A percentile compares a stretch with the other conserved stretches of the same genome.
Evolutionary conservation across 2,888 invertebrate species (phyloP).

Genomic region (Disparrhopalites patrizii): DNA sequence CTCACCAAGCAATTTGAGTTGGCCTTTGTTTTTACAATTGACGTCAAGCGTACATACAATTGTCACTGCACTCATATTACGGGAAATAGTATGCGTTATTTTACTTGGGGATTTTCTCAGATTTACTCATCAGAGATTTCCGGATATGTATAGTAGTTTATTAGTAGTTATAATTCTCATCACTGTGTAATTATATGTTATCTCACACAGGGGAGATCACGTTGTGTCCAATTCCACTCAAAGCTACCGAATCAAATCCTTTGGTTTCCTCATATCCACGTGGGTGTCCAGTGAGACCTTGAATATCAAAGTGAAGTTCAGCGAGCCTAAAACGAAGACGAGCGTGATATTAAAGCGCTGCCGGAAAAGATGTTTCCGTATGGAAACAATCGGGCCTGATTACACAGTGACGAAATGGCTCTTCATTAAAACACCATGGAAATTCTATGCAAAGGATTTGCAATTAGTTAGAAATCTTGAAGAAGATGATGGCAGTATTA

Average conservation of each 20-base stretch:
- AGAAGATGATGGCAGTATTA: slow-evolving; percentile 31
- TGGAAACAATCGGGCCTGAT: slow-evolving; percentile 23
- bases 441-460: slow-evolving; percentile 19
- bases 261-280: slow-evolving; percentile 24
- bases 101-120: too few relatives aligned
- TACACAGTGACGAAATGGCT: slow-evolving; percentile 23
- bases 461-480: slow-evolving; percentile 21
- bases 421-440: slow-evolving; percentile 26
- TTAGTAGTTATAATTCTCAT: background rate
- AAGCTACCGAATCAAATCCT: slow-evolving; percentile 27
- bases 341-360: slow-evolving; percentile 25
- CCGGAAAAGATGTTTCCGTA: slow-evolving; percentile 20
- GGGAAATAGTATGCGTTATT: too few relatives aligned
- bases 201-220: slow-evolving; percentile 13
- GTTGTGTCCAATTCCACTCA: slow-evolving; percentile 21
- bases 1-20: too few relatives aligned
- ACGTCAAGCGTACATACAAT: too few relatives aligned
- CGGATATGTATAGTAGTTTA: background rate
- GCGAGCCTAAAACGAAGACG: slow-evolving; percentile 22
- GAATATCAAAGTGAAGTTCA: slow-evolving; percentile 27
- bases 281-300: slow-evolving; percentile 22
- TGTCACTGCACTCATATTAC: too few relatives aligned
- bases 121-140: too few relatives aligned
- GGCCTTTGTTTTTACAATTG: too few relatives aligned
- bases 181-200: background rate